Percentiles rank a stretch among this genome's conserved stretches.
Evolutionary conservation across 2,113 vertebrate genomes (phyloP).

Genomic region (Pleuronectes platessa): DNA sequence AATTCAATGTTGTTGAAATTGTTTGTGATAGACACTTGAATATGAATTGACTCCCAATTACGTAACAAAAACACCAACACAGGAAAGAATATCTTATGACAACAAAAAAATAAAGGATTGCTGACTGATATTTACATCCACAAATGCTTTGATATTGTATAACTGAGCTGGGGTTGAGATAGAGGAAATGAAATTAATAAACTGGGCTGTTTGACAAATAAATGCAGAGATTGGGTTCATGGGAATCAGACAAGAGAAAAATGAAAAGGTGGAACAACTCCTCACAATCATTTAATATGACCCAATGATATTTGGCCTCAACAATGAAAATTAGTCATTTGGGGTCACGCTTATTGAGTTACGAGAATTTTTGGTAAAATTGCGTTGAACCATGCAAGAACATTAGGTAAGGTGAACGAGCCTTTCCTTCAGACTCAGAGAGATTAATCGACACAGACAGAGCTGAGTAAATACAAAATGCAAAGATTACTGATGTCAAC

Average conservation of each 20-base stretch:
- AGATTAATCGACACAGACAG: too few species aligned
- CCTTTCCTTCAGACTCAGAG: too few species aligned
- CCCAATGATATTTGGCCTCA: too few species aligned
- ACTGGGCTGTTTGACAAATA: slow-evolving; percentile 19
- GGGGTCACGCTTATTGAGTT: too few species aligned
- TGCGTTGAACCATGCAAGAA: not conserved
- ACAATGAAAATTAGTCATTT: too few species aligned
- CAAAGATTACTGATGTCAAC: not conserved
- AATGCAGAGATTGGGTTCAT: not conserved
- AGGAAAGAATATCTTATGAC: not conserved
- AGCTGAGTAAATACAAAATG: not conserved
- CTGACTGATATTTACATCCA: slow-evolving; percentile 18
- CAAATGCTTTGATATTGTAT: slow-evolving; percentile 26
- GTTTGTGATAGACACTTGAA: not conserved
- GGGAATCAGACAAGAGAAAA: not conserved
- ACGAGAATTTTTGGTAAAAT: not conserved
- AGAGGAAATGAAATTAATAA: slow-evolving; percentile 40
- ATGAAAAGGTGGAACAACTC: not conserved
- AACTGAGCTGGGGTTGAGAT: not conserved
- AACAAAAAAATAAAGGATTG: not conserved
- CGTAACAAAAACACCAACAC: not conserved
- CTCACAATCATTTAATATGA: too few species aligned
- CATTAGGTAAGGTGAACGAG: too few species aligned
- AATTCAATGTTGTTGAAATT: slow-evolving; percentile 7
- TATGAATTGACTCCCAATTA: not conserved